phyloP scores from a whole-genome alignment of 35 echinoderm and acorn worm species.

The Chiridota heheva region DNA sequence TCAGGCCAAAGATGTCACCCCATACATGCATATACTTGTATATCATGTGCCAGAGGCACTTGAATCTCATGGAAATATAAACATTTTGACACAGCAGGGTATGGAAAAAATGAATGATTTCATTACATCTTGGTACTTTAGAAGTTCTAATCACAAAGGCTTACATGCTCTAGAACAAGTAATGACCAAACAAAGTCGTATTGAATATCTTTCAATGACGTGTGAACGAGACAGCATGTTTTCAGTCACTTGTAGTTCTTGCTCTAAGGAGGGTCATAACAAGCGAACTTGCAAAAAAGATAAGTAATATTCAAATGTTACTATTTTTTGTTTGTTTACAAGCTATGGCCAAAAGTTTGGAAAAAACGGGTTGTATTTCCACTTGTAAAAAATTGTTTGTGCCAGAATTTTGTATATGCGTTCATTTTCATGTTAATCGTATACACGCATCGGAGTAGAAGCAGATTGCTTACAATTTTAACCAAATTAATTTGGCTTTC shows the following conservation, averaged over 20 bases:
- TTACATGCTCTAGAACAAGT: slow-evolving; percentile 14
- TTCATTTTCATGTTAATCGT: too few relatives aligned
- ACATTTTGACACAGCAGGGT: slow-evolving; percentile 26
- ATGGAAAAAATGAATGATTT: slow-evolving; percentile 48
- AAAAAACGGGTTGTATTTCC: too few relatives aligned
- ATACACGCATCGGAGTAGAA: too few relatives aligned
- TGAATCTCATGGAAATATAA: slow-evolving; percentile 30
- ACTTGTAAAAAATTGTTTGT: too few relatives aligned
- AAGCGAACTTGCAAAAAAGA: slow-evolving; percentile 4
- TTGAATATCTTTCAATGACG: slow-evolving; percentile 1
- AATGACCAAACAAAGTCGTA: slow-evolving; percentile 24
- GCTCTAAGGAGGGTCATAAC: neutral
- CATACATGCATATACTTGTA: slow-evolving; percentile 53
- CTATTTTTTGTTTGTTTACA: too few relatives aligned
- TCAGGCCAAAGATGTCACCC: slow-evolving; percentile 41
- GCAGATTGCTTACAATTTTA: too few relatives aligned
- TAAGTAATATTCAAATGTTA: too few relatives aligned
- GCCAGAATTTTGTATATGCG: too few relatives aligned
- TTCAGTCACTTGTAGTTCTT: slow-evolving; percentile 12
- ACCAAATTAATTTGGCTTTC: too few relatives aligned
- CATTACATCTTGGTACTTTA: slow-evolving; percentile 38
- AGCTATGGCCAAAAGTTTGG: too few relatives aligned
- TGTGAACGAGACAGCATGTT: slow-evolving; percentile 3
- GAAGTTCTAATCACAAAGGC: slow-evolving; percentile 33
- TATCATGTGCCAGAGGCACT: slow-evolving; percentile 46